Percentiles rank a stretch among this genome's conserved stretches.
Conservation (phyloP, 64 coral and sea anemone species). For the Acropora tenuis region DNA sequence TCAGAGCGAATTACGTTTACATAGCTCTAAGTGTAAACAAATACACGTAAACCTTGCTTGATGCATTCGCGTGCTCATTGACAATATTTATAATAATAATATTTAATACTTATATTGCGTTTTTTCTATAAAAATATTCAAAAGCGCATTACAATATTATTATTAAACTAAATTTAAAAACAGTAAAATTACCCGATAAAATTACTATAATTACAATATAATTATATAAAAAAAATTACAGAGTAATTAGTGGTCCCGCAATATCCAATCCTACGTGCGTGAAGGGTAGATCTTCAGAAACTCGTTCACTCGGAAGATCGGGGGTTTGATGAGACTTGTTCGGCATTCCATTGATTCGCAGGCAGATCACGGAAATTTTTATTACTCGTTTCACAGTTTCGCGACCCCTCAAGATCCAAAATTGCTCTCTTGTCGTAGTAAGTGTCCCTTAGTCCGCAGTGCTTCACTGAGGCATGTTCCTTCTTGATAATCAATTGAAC, state of each 20-base stretch:
- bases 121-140: no score
- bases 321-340: neutral
- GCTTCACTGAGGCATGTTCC: constrained; percentile 19
- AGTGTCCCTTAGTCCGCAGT: constrained; percentile 45
- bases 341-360: neutral
- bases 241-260: constrained; percentile 14
- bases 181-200: no score
- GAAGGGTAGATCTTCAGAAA: constrained; percentile 60
- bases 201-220: no score
- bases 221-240: no score
- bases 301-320: constrained; percentile 46
- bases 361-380: constrained; percentile 32
- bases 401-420: constrained; percentile 43
- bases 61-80: no score
- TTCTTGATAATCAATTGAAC: constrained; percentile 6
- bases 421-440: constrained; percentile 33
- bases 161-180: no score
- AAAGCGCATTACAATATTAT: no score
- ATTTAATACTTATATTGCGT: no score
- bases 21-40: neutral
- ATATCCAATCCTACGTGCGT: constrained; percentile 51
- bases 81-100: no score
- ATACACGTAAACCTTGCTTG: no score
- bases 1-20: neutral
- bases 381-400: constrained; percentile 44